Evolutionary conservation across 2,797 vertebrate genomes (phyloP).

Genomic region (Aeoliscus strigatus): DNA sequence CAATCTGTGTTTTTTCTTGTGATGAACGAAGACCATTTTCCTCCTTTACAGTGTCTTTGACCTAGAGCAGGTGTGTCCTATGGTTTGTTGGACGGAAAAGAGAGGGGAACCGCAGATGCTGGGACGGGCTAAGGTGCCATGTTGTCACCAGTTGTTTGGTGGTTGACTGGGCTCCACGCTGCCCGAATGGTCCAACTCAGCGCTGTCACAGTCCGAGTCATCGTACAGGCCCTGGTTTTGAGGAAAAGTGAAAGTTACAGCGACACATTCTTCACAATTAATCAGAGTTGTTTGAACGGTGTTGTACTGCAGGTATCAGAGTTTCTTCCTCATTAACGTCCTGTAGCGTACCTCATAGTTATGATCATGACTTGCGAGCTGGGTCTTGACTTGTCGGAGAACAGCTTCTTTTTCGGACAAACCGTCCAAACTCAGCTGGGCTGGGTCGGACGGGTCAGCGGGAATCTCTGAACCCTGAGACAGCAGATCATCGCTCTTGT

Average conservation of each 20-base stretch:
- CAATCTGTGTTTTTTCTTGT: slow-evolving; percentile 13
- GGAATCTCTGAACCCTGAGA: slow-evolving; percentile 93
- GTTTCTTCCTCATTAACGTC: background rate
- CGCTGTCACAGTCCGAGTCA: slow-evolving; percentile 89
- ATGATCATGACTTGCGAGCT: slow-evolving; percentile 77
- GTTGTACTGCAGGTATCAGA: no score
- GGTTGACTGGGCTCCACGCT: slow-evolving; percentile 76
- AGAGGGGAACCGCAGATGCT: slow-evolving; percentile 12
- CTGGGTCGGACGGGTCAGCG: slow-evolving; percentile 76
- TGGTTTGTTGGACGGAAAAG: slow-evolving; percentile 1
- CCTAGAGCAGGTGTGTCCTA: slow-evolving; percentile 2
- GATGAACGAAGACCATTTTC: slow-evolving; percentile 3
- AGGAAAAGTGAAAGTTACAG: slow-evolving; percentile 7
- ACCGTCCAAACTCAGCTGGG: slow-evolving; percentile 68
- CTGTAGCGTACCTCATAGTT: slow-evolving; percentile 66
- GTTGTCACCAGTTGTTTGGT: slow-evolving; percentile 79
- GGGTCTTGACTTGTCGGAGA: slow-evolving; percentile 78
- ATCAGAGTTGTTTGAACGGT: background rate
- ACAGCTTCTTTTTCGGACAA: slow-evolving; percentile 81
- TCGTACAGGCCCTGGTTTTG: slow-evolving; percentile 69
- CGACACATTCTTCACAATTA: slow-evolving; percentile 1
- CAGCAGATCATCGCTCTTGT: slow-evolving; percentile 86
- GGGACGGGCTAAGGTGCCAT: slow-evolving; percentile 15
- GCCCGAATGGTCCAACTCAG: slow-evolving; percentile 85
- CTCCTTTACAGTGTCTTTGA: slow-evolving; percentile 14